Conservation (phyloP, 2,888 invertebrate genomes). For the Dusona sp. region DNA sequence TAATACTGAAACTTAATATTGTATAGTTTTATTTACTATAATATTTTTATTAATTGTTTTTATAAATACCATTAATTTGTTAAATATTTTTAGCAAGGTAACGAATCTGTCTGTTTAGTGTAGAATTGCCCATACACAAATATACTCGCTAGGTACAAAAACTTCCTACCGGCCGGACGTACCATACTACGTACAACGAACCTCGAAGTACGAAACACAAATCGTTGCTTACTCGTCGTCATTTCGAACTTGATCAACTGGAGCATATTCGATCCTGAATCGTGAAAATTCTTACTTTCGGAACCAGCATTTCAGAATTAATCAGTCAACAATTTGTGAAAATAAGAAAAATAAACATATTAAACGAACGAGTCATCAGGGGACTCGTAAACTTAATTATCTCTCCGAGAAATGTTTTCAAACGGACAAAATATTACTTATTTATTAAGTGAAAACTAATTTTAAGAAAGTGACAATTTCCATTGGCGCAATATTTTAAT, state of each 20-base stretch:
- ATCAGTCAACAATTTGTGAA: not conserved
- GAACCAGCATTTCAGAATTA: constrained; percentile 1
- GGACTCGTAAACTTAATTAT: not conserved
- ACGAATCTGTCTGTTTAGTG: not conserved
- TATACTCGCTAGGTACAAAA: constrained; percentile 58
- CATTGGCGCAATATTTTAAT: not conserved
- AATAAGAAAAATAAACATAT: not conserved
- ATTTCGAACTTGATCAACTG: constrained; percentile 13
- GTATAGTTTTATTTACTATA: not conserved
- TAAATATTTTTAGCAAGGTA: not conserved
- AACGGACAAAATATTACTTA: not conserved
- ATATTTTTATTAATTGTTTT: not conserved
- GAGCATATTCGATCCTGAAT: constrained; percentile 3
- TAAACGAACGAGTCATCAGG: not conserved
- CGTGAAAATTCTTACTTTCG: not conserved
- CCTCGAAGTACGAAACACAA: constrained; percentile 47
- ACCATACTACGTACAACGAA: constrained; percentile 32
- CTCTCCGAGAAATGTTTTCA: not conserved
- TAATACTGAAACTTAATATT: not conserved
- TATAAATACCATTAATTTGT: not conserved
- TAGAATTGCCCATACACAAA: constrained; percentile 16
- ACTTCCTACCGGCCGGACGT: constrained; percentile 64
- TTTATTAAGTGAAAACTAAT: not conserved
- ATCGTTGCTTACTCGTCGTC: constrained; percentile 34
- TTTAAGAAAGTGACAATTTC: not conserved